Conservation (phyloP, 2,888 invertebrate genomes). For the Thecocarcelia acutangulata region DNA sequence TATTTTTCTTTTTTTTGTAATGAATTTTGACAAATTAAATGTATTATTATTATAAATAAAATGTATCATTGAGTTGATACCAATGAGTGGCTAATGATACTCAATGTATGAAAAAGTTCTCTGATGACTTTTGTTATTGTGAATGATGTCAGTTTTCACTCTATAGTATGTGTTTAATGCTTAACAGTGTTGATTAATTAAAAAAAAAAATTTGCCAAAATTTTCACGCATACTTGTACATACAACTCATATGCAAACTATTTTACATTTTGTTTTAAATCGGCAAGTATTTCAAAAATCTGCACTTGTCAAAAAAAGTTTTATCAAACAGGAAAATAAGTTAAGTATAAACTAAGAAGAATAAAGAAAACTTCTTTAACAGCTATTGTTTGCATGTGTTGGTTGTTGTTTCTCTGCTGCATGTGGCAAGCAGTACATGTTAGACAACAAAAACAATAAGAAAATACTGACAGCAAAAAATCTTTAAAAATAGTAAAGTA, state of each 20-base stretch:
- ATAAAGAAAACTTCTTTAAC: constrained; percentile 25
- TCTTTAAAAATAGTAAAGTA: not conserved
- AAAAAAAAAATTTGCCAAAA: not conserved
- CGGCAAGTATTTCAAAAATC: constrained; percentile 55
- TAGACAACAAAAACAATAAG: constrained; percentile 50
- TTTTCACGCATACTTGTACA: not conserved
- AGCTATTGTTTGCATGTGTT: constrained; percentile 2
- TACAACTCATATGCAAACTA: constrained; percentile 28
- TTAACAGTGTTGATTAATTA: constrained; percentile 9
- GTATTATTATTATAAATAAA: too few species aligned
- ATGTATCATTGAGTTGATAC: too few species aligned
- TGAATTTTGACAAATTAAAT: too few species aligned
- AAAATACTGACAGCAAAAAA: not conserved
- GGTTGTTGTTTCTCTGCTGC: constrained; percentile 1
- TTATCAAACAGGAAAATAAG: not conserved
- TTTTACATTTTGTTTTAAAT: constrained; percentile 52
- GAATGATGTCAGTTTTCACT: too few species aligned
- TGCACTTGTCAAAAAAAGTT: constrained; percentile 47
- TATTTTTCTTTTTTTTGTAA: too few species aligned
- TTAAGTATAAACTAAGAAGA: not conserved
- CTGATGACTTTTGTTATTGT: too few species aligned
- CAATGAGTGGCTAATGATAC: too few species aligned
- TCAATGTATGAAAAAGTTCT: too few species aligned
- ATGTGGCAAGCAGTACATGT: constrained; percentile 31
- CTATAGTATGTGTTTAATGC: too few species aligned